Base-by-base conservation (phyloP, 2,797 vertebrate species). In the Sparidentex hasta region DNA sequence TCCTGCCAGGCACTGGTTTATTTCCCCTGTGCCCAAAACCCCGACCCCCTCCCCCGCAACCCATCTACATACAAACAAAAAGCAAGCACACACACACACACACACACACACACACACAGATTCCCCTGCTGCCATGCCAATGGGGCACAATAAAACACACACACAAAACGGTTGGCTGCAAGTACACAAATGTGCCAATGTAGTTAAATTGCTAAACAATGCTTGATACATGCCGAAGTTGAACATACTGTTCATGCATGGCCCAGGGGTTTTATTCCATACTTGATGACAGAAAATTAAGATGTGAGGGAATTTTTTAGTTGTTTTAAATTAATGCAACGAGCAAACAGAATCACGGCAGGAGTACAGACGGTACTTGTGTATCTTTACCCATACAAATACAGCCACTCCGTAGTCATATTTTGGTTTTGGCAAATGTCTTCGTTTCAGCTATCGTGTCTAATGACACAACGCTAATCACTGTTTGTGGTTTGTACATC, bases 21-120 rank as follows among this genome's bases (percentile, higher is more conserved):
- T 92, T 94, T 93, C 90, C 90, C 89, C 75, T 76, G 89, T 88
- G 88, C 85, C 87, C 71, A 74, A 83, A 62, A 54, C 74, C 44
- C 66, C 21, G 3, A 48, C 47, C 43, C 38, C 78, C 71, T 47
- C 73, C 62, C 65, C 65, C 64, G 43, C 59, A 56, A 65, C 50
- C 52, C 70, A 91, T 84, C 86, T 85, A 86, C 87, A 88, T 87
- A 74, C 80, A 94, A 88, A 92, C 82, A 94, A 89, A 90, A 92
- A 91, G 83, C 71, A 81, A 80, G 38, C 27, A 27, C 27, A 27
- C 27, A 27, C 27, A 27, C 27, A 27, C 25, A 25, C 25, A 25
- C 25, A 25, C 12, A 44, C 52, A 61, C 16, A 61, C 12, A 55
- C 18, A 51, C 27, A 41, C 33, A 55, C 51, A 74, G 70, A 65